Evolutionary conservation across 30 jellyfish, hydroid and myxozoan species (phyloP).

Genomic region (Aurelia sp.): DNA sequence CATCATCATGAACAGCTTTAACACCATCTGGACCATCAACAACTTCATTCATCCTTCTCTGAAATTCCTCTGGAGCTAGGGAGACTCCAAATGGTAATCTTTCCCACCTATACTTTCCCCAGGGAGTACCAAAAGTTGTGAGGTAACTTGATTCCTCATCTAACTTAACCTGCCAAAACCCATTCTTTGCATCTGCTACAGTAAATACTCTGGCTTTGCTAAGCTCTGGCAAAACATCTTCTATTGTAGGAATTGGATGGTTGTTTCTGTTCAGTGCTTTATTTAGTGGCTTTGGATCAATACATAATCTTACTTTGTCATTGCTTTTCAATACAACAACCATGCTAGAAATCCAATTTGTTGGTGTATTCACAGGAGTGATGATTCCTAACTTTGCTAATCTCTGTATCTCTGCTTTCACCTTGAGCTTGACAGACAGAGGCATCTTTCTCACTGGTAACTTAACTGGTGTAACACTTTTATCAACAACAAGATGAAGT

Average conservation of each 20-base stretch:
- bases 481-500: slow-evolving; percentile 8
- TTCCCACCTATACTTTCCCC: too few relatives aligned
- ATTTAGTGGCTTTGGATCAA: too few relatives aligned
- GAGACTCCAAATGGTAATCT: too few relatives aligned
- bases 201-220: slow-evolving; percentile 12
- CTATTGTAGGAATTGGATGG: slow-evolving; percentile 35
- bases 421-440: slow-evolving; percentile 22
- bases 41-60: slow-evolving; percentile 16
- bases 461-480: slow-evolving; percentile 32
- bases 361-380: slow-evolving; percentile 25
- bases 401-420: slow-evolving; percentile 38
- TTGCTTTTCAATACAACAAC: too few relatives aligned
- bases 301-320: too few relatives aligned
- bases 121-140: too few relatives aligned
- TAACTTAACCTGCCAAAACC: slow-evolving; percentile 42
- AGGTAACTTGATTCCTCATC: too few relatives aligned
- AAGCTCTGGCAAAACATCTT: slow-evolving; percentile 52
- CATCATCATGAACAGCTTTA: too few relatives aligned
- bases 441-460: slow-evolving; percentile 27
- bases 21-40: neutral
- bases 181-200: neutral
- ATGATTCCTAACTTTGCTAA: slow-evolving; percentile 2
- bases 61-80: slow-evolving; percentile 38
- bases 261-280: too few relatives aligned
- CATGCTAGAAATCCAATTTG: slow-evolving; percentile 18